Percentiles rank a stretch among this genome's conserved stretches.
Evolutionary conservation across 1,140 invertebrate genomes (phyloP).

Genomic region (Muscidifurax raptorellus): DNA sequence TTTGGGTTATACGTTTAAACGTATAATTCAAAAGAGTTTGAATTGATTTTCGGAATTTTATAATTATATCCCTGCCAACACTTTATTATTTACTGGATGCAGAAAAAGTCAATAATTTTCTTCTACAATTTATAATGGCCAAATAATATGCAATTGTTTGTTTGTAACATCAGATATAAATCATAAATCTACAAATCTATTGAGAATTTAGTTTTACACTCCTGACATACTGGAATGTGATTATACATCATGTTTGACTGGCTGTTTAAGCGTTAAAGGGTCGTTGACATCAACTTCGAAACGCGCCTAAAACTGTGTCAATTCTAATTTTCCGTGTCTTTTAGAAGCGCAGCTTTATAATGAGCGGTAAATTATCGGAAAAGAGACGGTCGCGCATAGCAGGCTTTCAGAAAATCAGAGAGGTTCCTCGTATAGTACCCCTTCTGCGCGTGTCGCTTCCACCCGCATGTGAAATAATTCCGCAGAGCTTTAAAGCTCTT

Average conservation of each 20-base stretch:
- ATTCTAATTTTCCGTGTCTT: not conserved
- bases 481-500: not conserved
- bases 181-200: too few relatives aligned
- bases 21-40: too few relatives aligned
- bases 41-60: too few relatives aligned
- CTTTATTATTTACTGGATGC: too few relatives aligned
- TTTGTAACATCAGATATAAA: too few relatives aligned
- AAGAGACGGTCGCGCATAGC: slow-evolving; percentile 64
- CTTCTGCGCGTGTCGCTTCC: slow-evolving; percentile 31
- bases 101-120: too few relatives aligned
- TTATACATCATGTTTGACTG: not conserved
- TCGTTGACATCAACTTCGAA: not conserved
- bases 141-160: too few relatives aligned
- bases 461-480: not conserved
- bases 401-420: slow-evolving; percentile 62
- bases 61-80: too few relatives aligned
- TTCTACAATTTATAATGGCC: too few relatives aligned
- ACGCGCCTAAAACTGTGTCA: not conserved
- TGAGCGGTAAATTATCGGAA: slow-evolving; percentile 71
- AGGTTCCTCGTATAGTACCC: slow-evolving; percentile 59
- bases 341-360: slow-evolving; percentile 52
- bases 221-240: not conserved
- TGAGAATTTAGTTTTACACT: too few relatives aligned
- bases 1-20: too few relatives aligned
- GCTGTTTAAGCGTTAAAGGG: not conserved